Base-by-base conservation (phyloP, 2,888 invertebrate species). In the Tachina fera region DNA sequence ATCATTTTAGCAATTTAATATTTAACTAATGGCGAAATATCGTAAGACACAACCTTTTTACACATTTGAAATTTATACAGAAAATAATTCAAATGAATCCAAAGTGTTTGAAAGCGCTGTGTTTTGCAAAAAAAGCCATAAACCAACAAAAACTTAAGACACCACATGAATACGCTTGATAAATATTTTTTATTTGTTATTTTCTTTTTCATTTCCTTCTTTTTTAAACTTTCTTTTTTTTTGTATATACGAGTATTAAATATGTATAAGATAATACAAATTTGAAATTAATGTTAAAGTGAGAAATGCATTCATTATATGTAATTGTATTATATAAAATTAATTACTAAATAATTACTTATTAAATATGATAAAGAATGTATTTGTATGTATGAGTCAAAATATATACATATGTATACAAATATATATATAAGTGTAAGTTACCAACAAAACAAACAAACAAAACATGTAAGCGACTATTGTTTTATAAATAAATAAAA, bases 91-190 rank as follows among this genome's bases (percentile, higher is more conserved):
- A 31, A 1, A 10, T 31, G 31, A 31, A 53, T 16, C 3, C 19
- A 53, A 53, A 22, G 22, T 22, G 22, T 14, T 14, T 9, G 8
- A 9, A 58, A 31, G 16, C 41, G 16, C 11, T 41, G 16, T 16
- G 43, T 19, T 41, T 16, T 14, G 19, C n/a, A 61, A 61, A 41
- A 31, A 61, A 9, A 39, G 14, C 43, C n/a, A 10, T 22, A 65
- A 56, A 39, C 49, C 11, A 76, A 67, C 5, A 63, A 63, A 49
- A 51, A 82, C 75, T 76, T 80, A 72, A 75, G 80, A 86, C 86
- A 86, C 86, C 86, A 83, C 76, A 76, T 71, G 75, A 82, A 72
- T 83, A 86, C 86, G 86, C 86, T 83, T 86, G 75, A 86, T 31
- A 75, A 77, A 79, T 68, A 67, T 61, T 74, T 61, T 74, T 67